Percentiles rank a stretch among this genome's conserved stretches.
Evolutionary conservation across 2,888 invertebrate genomes (phyloP).

Genomic region (Malthinus flaveolus): DNA sequence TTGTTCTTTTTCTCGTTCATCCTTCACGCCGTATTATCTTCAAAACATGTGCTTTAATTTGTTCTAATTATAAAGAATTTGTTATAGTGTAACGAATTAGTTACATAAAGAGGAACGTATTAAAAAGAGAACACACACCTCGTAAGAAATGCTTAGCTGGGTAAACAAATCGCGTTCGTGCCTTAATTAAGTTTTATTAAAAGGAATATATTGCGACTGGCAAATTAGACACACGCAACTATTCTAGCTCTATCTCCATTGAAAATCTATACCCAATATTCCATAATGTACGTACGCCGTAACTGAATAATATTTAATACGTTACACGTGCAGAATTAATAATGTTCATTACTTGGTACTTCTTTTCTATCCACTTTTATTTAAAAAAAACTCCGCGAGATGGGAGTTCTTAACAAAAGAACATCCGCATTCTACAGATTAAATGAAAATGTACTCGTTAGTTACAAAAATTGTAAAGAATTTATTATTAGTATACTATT

Average conservation of each 20-base stretch:
- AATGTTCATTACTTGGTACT: not conserved
- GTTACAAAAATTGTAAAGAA: no score
- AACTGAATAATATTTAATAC: conserved; percentile 6
- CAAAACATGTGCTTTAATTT: conserved; percentile 4
- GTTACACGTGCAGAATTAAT: conserved; percentile 2
- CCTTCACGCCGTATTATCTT: conserved; percentile 8
- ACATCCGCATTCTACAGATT: no score
- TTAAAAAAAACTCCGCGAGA: not conserved
- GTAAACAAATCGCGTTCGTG: conserved; percentile 14
- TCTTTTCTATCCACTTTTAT: not conserved
- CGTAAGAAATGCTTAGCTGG: not conserved
- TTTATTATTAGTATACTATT: no score
- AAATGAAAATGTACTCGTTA: no score
- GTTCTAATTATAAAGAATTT: conserved; percentile 4
- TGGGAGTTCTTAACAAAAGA: no score
- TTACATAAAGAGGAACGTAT: no score
- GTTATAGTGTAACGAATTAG: conserved; percentile 2
- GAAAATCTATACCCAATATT: conserved; percentile 7
- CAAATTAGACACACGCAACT: conserved; percentile 12
- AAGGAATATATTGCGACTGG: conserved; percentile 7
- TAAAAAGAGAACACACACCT: not conserved
- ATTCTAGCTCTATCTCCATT: conserved; percentile 5
- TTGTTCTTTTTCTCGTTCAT: not conserved
- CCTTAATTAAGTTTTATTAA: conserved; percentile 13
- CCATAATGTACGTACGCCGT: not conserved